Conservation (phyloP, 2,113 vertebrate genomes). For the Calidris pugnax region DNA sequence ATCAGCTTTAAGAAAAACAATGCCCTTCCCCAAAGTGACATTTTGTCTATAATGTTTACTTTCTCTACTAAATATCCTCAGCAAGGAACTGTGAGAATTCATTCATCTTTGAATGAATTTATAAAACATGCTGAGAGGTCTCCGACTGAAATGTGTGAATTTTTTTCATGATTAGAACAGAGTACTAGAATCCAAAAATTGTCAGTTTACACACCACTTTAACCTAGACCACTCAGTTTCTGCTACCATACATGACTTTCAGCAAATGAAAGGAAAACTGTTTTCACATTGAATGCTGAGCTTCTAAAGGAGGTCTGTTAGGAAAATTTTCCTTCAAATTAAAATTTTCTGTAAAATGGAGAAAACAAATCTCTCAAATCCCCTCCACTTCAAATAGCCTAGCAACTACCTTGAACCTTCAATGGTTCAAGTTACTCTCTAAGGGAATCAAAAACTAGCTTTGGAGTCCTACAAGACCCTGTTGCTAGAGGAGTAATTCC, state of each 20-base stretch:
- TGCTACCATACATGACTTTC: neutral
- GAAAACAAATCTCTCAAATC: slow-evolving; percentile 10
- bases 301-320: neutral
- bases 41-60: slow-evolving; percentile 35
- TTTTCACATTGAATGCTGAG: neutral
- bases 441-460: slow-evolving; percentile 16
- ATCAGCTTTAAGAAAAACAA: neutral
- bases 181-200: neutral
- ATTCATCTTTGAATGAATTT: slow-evolving; percentile 48
- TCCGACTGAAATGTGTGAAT: neutral
- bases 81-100: slow-evolving; percentile 24
- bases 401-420: slow-evolving; percentile 33
- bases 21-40: neutral
- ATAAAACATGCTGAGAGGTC: slow-evolving; percentile 9
- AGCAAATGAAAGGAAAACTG: neutral
- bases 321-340: slow-evolving; percentile 23
- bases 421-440: slow-evolving; percentile 36
- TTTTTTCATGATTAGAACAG: neutral
- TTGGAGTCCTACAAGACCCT: neutral
- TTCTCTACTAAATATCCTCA: slow-evolving; percentile 13
- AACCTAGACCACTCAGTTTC: neutral
- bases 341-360: slow-evolving; percentile 15
- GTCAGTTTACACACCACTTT: slow-evolving; percentile 4
- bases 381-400: neutral
- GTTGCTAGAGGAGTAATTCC: neutral